phyloP scores from a whole-genome alignment of 2,113 vertebrate species.

The Microtus oregoni region DNA sequence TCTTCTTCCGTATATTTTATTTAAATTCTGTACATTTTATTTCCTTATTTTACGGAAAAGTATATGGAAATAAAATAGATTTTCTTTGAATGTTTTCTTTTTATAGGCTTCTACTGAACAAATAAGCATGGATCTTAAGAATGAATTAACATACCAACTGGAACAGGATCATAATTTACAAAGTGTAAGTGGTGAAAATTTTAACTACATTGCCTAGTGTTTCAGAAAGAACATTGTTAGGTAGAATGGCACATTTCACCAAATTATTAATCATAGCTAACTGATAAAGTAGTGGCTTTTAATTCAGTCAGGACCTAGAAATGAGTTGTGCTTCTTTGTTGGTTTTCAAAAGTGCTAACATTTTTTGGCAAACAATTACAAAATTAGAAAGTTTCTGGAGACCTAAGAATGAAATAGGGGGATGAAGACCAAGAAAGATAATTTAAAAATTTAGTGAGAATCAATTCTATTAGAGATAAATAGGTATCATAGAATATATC shows the following conservation, averaged over 20 bases:
- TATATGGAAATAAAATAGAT: neutral
- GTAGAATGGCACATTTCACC: neutral
- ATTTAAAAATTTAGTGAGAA: neutral
- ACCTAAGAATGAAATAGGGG: neutral
- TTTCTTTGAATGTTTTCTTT: neutral
- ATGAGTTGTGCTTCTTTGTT: neutral
- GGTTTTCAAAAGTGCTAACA: neutral
- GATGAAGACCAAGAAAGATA: neutral
- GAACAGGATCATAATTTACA: slow-evolving; percentile 91
- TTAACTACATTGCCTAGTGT: neutral
- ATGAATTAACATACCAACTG: slow-evolving; percentile 90
- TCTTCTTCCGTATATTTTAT: neutral
- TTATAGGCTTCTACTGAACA: slow-evolving; percentile 94
- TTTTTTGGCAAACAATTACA: neutral
- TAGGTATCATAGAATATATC: neutral
- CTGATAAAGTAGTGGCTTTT: neutral
- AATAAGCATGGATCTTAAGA: slow-evolving; percentile 94
- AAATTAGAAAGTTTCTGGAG: neutral
- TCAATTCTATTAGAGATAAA: neutral
- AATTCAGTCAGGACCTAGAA: neutral
- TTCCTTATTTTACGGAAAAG: too few relatives aligned
- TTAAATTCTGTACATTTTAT: too few relatives aligned
- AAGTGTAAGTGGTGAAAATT: slow-evolving; percentile 84
- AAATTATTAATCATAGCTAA: neutral
- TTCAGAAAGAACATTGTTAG: neutral